Conservation (phyloP, 2,888 invertebrate genomes). For the Drosophila stalkeri region DNA sequence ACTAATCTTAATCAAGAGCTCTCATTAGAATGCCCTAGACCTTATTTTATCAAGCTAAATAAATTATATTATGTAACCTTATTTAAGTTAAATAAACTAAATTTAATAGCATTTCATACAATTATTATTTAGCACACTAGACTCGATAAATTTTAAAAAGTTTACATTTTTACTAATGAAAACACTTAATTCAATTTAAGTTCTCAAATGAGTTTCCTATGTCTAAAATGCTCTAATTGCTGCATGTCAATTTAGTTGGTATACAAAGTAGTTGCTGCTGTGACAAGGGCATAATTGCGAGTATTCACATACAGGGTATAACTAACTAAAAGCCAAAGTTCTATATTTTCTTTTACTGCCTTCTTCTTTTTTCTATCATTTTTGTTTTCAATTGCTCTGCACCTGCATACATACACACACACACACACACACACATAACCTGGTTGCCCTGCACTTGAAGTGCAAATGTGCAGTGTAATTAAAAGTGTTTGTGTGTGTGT, state of each 20-base stretch:
- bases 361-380: slow-evolving; percentile 31
- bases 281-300: slow-evolving; percentile 25
- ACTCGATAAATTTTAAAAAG: background rate
- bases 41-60: too few species aligned
- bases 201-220: background rate
- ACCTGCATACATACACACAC: slow-evolving; percentile 27
- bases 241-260: background rate
- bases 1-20: background rate
- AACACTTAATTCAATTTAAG: background rate
- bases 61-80: too few species aligned
- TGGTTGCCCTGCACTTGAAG: too few species aligned
- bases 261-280: slow-evolving; percentile 21
- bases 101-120: too few species aligned
- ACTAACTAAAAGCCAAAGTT: slow-evolving; percentile 26
- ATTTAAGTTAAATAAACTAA: too few species aligned
- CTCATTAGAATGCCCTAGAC: background rate
- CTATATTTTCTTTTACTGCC: slow-evolving; percentile 22
- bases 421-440: slow-evolving; percentile 14
- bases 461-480: too few species aligned
- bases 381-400: slow-evolving; percentile 56
- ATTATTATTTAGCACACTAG: too few species aligned
- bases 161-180: background rate
- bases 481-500: too few species aligned
- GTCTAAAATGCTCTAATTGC: background rate
- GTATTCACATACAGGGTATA: slow-evolving; percentile 18